Conservation (phyloP, 2,888 invertebrate species). For the Scaptomyza reducta region DNA sequence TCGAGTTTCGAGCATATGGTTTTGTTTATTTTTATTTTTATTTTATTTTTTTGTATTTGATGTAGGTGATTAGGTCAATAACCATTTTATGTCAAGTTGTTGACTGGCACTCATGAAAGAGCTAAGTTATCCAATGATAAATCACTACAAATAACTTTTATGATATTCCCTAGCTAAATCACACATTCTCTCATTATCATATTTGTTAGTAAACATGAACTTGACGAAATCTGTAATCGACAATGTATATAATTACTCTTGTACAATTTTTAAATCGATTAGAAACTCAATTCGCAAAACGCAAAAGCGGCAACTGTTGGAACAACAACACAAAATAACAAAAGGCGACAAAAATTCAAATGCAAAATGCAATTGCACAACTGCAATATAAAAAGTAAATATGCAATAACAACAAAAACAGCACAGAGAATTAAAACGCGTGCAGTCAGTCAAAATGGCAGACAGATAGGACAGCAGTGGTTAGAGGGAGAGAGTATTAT, state of each 20-base stretch:
- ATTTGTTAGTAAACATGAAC: not conserved
- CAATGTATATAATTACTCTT: not conserved
- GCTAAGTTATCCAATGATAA: too few species aligned
- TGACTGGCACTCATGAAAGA: too few species aligned
- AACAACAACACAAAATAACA: conserved; percentile 5
- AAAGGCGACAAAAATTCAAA: conserved; percentile 52
- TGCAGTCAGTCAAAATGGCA: conserved; percentile 27
- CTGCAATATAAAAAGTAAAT: conserved; percentile 52
- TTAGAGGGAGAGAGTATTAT: conserved; percentile 13
- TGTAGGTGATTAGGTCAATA: conserved; percentile 51
- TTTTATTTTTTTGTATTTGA: not conserved
- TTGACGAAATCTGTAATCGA: not conserved
- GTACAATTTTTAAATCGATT: conserved; percentile 25
- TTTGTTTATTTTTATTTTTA: not conserved
- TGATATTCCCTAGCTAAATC: too few species aligned
- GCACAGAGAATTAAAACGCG: conserved; percentile 31
- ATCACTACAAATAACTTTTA: too few species aligned
- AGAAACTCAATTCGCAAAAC: conserved; percentile 13
- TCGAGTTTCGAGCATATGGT: conserved; percentile 4
- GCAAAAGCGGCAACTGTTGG: conserved; percentile 25
- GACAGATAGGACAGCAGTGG: conserved; percentile 26
- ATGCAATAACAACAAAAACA: conserved; percentile 22
- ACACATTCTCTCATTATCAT: too few species aligned
- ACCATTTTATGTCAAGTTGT: not conserved
- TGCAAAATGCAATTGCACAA: conserved; percentile 48